Evolutionary conservation across 2,113 vertebrate genomes (phyloP).

Genomic region (Mobula birostris): DNA sequence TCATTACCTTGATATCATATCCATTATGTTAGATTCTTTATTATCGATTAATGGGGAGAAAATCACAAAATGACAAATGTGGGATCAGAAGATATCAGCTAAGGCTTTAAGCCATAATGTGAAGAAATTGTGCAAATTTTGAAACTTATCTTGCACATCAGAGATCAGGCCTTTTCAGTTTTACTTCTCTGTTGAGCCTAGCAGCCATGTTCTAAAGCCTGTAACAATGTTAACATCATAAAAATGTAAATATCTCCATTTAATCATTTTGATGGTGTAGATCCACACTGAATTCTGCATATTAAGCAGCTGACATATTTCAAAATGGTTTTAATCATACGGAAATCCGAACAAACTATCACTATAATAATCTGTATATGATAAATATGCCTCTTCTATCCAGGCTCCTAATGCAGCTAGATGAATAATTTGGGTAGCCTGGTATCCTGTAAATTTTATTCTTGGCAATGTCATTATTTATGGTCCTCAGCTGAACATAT

Average conservation of each 20-base stretch:
- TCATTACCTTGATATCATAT: too few relatives aligned
- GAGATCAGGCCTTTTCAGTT: not conserved
- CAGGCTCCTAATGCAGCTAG: not conserved
- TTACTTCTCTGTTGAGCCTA: not conserved
- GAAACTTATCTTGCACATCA: not conserved
- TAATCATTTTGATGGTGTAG: not conserved
- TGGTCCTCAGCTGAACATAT: not conserved
- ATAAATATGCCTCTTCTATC: not conserved
- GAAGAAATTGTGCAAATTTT: not conserved
- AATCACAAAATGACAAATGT: not conserved
- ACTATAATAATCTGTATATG: conserved; percentile 1
- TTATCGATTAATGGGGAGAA: not conserved
- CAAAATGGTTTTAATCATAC: conserved; percentile 24
- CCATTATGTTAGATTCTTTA: too few relatives aligned
- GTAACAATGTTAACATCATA: not conserved
- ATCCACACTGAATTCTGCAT: not conserved
- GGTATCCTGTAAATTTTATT: not conserved
- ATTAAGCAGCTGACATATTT: conserved; percentile 13
- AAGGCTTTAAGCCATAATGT: too few relatives aligned
- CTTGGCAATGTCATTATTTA: conserved; percentile 22
- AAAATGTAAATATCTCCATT: conserved; percentile 27
- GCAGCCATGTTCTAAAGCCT: too few relatives aligned
- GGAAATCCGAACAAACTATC: not conserved
- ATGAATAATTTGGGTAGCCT: not conserved
- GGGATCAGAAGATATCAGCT: not conserved